Evolutionary conservation across 2,797 vertebrate genomes (phyloP).

Genomic region (Neosilurus mollespiculum): DNA sequence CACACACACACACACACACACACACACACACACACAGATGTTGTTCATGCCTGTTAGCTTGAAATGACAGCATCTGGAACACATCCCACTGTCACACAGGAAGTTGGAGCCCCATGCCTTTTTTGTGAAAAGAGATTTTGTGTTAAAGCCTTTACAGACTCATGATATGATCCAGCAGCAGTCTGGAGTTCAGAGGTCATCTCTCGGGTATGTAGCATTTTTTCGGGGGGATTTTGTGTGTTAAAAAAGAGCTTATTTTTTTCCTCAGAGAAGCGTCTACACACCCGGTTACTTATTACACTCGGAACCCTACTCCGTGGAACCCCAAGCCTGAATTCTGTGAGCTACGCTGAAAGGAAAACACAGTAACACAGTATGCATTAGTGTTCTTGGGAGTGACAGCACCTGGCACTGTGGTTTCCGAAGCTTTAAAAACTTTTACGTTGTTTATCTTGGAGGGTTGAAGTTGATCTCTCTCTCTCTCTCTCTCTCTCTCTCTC

Average conservation of each 20-base stretch:
- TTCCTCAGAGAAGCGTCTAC: too few species aligned
- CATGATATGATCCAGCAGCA: background rate
- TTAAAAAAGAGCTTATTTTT: background rate
- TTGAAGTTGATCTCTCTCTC: background rate
- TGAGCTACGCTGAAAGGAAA: constrained; percentile 11
- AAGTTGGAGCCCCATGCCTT: constrained; percentile 4
- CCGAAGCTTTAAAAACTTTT: background rate
- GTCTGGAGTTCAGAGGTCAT: background rate
- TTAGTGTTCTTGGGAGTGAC: constrained; percentile 11
- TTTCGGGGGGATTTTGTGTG: too few species aligned
- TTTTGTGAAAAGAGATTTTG: background rate
- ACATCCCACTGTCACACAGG: constrained; percentile 20
- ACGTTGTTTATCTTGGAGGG: constrained; percentile 14
- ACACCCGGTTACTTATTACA: background rate
- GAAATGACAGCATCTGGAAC: constrained; percentile 46
- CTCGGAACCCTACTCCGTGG: background rate
- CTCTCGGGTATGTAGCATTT: background rate
- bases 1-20: constrained; percentile 34
- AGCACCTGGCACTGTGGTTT: constrained; percentile 18
- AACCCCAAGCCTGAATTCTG: constrained; percentile 2
- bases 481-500: too few species aligned
- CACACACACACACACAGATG: constrained; percentile 48
- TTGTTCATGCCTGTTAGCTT: constrained; percentile 35
- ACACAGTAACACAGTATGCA: background rate
- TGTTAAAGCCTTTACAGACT: background rate